Percentiles rank a stretch among this genome's conserved stretches.
phyloP scores from a whole-genome alignment of 2,797 vertebrate genomes.

The Phoxinus dragarum region DNA sequence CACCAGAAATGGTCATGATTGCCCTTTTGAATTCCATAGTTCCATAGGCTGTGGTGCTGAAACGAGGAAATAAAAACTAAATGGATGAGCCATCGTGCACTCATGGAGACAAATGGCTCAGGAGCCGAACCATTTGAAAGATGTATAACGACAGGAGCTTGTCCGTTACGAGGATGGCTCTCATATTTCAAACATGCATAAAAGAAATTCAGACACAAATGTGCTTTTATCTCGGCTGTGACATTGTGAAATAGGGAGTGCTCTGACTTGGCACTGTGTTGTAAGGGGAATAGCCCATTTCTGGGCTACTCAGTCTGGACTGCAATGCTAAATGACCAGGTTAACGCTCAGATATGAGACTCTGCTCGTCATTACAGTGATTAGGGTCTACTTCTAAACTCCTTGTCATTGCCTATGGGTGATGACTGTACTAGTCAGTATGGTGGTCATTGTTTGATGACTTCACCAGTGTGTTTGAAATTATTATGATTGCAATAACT shows the following conservation, averaged over 20 bases:
- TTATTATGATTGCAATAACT: background rate
- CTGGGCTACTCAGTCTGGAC: conserved; percentile 3
- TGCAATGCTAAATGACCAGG: conserved; percentile 36
- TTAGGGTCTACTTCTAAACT: conserved; percentile 16
- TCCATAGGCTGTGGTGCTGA: conserved; percentile 12
- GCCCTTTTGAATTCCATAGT: conserved; percentile 40
- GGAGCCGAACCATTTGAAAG: conserved; percentile 46
- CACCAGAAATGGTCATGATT: conserved; percentile 11
- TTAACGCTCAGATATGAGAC: conserved; percentile 40
- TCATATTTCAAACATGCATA: conserved; percentile 47
- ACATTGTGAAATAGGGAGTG: conserved; percentile 54
- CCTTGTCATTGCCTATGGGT: background rate
- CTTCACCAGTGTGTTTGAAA: background rate
- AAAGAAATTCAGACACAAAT: conserved; percentile 57
- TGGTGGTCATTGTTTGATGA: conserved; percentile 21
- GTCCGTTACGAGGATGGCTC: conserved; percentile 40
- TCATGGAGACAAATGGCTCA: conserved; percentile 42
- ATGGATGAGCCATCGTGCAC: conserved; percentile 24
- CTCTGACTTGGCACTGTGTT: conserved; percentile 18
- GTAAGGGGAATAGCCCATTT: conserved; percentile 37
- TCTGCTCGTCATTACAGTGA: conserved; percentile 19
- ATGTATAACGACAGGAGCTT: conserved; percentile 54
- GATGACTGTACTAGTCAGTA: background rate
- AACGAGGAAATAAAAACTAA: conserved; percentile 36
- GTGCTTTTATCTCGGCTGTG: conserved; percentile 55